Conservation (phyloP, 2,113 vertebrate species). For the Phrynosoma platyrhinos region DNA sequence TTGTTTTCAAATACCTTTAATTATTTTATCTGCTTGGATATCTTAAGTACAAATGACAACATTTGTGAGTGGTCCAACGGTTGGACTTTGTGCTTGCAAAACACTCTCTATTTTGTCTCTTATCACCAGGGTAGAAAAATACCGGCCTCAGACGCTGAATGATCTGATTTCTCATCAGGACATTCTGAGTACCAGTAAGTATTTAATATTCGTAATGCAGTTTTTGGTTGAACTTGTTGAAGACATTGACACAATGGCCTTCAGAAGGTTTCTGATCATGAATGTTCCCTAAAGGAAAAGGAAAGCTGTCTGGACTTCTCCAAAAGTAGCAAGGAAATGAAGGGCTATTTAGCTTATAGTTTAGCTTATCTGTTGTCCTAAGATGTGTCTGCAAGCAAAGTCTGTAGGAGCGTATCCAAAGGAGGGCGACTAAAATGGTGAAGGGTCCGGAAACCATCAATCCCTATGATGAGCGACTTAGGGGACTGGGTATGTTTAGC, state of each 20-base stretch:
- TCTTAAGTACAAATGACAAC: not conserved
- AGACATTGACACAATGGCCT: no score
- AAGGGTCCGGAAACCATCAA: no score
- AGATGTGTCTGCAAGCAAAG: not conserved
- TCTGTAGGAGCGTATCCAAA: no score
- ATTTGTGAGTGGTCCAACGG: not conserved
- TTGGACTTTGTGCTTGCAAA: not conserved
- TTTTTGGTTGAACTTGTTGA: not conserved
- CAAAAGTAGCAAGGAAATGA: not conserved
- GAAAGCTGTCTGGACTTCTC: not conserved
- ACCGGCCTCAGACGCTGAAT: conserved; percentile 89
- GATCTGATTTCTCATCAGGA: conserved; percentile 96
- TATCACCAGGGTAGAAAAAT: conserved; percentile 93
- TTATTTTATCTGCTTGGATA: not conserved
- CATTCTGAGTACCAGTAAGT: conserved; percentile 91
- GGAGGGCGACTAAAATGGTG: no score
- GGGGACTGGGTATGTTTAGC: no score
- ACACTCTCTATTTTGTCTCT: not conserved
- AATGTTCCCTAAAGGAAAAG: not conserved
- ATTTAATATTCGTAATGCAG: rapidly evolving
- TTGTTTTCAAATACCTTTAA: not conserved
- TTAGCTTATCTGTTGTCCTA: not conserved
- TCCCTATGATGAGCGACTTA: no score
- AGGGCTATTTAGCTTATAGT: not conserved
- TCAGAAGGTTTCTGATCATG: no score